Conservation (phyloP, 2,888 invertebrate species). For the Ariolimax columbianus region DNA sequence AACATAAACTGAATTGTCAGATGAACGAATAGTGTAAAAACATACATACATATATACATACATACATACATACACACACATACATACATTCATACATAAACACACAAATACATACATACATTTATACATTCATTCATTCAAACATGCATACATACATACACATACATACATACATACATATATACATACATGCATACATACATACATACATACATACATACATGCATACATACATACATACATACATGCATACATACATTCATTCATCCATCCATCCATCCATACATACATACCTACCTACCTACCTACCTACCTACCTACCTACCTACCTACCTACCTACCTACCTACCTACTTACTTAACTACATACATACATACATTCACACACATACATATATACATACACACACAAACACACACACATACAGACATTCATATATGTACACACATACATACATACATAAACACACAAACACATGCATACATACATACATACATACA, state of each 20-base stretch:
- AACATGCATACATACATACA: not conserved
- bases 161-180: not conserved
- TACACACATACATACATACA: not conserved
- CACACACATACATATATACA: constrained; percentile 44
- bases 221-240: too few species aligned
- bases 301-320: constrained; percentile 29
- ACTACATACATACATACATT: constrained; percentile 41
- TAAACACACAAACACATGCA: too few species aligned
- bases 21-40: too few species aligned
- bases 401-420: constrained; percentile 36
- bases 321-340: constrained; percentile 25
- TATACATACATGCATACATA: not conserved
- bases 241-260: not conserved
- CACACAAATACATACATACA: not conserved
- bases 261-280: not conserved
- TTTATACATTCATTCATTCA: not conserved
- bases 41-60: not conserved
- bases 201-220: not conserved
- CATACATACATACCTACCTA: constrained; percentile 9
- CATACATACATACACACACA: not conserved
- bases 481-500: constrained; percentile 24
- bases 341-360: constrained; percentile 13
- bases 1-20: too few species aligned
- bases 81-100: not conserved
- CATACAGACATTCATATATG: not conserved